Base-by-base conservation (phyloP, 2,797 vertebrate species). In the Podarcis lilfordi region DNA sequence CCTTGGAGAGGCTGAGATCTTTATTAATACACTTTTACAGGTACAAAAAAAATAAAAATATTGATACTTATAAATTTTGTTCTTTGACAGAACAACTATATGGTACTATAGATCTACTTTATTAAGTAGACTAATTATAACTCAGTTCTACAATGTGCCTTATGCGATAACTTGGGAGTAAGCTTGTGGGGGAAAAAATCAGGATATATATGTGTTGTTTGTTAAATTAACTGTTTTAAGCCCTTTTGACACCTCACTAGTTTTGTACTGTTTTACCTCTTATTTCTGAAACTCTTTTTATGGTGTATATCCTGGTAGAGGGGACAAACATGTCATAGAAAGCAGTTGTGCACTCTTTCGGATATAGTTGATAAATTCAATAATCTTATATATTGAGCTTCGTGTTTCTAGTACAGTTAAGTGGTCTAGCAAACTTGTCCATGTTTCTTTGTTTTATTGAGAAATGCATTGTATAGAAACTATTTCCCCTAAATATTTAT, bases 401-500 rank as follows among this genome's bases (percentile, higher is more conserved):
- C 98, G 98, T 99, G 98, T 99, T 99, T 98, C 98, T 99, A 99
- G 99, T 99, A 99, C 98, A 99, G 98, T 99, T 89, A 98, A 98
- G 98, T 99, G 98, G 98, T 99, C 98, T 98, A 98, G 98, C 98
- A 98, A 98, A 98, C 98, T 98, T 99, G 98, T 99, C 98, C 98
- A 99, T 99, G 98, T 99, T 99, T 98, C 98, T 98, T 98, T 99
- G 99, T 99, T 99, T 89, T 98, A 98, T 98, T 98, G 98, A 98
- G 97, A 98, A 99, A 99, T 98, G 98, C 99, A 98, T 98, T 99
- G 99, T 99, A 99, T 98, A 99, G 98, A 99, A 98, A 98, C 98
- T 98, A 98, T 99, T 98, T 97, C 98, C 98, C 98, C 97, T 99
- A 99, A 99, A 99, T 99, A 99, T 99, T 99, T 99, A 99, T 99